These are phyloP conservation scores for Leptopilina syphax DNA, from an alignment of 2,888 invertebrate genomes.

Conservation along the genomic window DNA sequence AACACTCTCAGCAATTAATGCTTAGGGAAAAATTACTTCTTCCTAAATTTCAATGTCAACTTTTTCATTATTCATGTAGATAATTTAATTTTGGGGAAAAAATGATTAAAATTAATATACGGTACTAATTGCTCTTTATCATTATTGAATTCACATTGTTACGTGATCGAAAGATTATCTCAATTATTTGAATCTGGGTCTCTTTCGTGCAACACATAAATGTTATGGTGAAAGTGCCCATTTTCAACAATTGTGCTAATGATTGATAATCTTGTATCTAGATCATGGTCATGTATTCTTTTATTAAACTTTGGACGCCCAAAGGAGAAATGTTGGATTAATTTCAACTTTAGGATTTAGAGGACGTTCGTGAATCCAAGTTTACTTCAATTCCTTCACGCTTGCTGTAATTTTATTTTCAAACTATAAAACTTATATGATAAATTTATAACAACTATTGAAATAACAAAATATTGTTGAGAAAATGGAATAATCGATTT, in stretches of 20 bases:
- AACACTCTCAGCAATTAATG: too few relatives aligned
- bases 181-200: conserved; percentile 2
- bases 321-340: neutral
- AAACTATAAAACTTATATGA: too few relatives aligned
- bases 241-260: conserved; percentile 16
- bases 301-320: neutral
- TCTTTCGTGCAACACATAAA: neutral
- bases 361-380: neutral
- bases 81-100: too few relatives aligned
- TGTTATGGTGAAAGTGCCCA: neutral
- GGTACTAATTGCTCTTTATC: neutral
- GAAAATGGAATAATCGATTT: too few relatives aligned
- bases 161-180: conserved; percentile 8
- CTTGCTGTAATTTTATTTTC: too few relatives aligned
- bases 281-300: conserved; percentile 28
- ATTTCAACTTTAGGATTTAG: neutral
- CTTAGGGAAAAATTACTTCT: too few relatives aligned
- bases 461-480: neutral
- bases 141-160: neutral
- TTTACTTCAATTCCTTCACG: neutral
- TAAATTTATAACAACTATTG: too few relatives aligned
- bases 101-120: too few relatives aligned
- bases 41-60: too few relatives aligned
- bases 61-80: too few relatives aligned
- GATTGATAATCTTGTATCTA: conserved; percentile 17